Evolutionary conservation across 1,140 invertebrate genomes (phyloP).

Genomic region (Scaptomyza hsui): DNA sequence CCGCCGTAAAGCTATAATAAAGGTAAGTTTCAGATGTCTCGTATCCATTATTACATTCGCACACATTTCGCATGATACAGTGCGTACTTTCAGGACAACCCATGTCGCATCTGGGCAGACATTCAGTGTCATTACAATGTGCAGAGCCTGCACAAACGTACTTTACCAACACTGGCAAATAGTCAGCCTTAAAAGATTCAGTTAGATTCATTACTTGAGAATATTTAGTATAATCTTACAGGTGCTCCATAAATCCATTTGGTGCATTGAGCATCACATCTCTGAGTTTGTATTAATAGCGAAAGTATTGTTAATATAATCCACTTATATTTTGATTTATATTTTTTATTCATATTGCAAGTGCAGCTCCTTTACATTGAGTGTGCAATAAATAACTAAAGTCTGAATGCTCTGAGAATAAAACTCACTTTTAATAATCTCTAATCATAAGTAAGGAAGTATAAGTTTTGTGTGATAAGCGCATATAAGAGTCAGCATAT

Average conservation of each 20-base stretch:
- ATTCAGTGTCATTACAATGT: not conserved
- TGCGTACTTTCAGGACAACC: slow-evolving; percentile 11
- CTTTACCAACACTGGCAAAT: not conserved
- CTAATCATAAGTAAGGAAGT: too few species aligned
- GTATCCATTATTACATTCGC: not conserved
- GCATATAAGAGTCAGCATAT: too few species aligned
- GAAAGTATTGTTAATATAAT: not conserved
- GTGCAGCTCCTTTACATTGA: not conserved
- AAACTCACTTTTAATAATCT: too few species aligned
- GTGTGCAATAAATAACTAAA: not conserved
- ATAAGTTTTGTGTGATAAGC: too few species aligned
- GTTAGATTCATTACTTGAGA: not conserved
- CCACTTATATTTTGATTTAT: not conserved
- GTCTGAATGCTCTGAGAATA: too few species aligned
- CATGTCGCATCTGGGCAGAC: slow-evolving; percentile 12
- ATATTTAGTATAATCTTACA: not conserved
- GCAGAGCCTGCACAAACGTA: slow-evolving; percentile 14
- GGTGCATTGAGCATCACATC: not conserved
- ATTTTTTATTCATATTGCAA: not conserved
- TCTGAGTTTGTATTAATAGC: not conserved
- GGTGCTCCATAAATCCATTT: slow-evolving; percentile 1
- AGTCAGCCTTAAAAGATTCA: not conserved
- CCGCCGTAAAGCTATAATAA: not conserved
- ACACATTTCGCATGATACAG: not conserved
- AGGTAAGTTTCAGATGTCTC: not conserved